A percentile compares a stretch with the other conserved stretches of the same genome.
Conservation (phyloP, 53 echinoderm and acorn worm genomes). For the Luidia sarsii region DNA sequence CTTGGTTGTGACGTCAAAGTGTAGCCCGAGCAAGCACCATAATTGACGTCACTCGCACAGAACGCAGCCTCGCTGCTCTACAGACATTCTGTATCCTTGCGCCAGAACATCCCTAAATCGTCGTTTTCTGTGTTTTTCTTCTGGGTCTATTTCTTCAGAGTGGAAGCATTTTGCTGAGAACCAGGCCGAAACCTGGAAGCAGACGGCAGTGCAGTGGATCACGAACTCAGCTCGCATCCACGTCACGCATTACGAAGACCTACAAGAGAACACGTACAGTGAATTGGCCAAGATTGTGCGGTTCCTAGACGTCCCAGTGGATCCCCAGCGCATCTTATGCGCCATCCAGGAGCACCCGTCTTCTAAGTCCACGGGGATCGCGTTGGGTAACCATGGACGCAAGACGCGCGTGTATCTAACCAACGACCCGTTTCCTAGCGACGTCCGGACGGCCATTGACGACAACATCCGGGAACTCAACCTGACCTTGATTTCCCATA, state of each 20-base stretch:
- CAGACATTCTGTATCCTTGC: too few relatives aligned
- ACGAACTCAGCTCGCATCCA: conserved; percentile 43
- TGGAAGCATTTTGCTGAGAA: conserved; percentile 57
- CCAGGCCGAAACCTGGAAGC: conserved; percentile 52
- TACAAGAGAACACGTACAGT: conserved; percentile 53
- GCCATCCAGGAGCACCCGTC: conserved; percentile 70
- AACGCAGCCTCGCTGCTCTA: too few relatives aligned
- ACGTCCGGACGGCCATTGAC: conserved; percentile 20
- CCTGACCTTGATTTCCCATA: conserved; percentile 27
- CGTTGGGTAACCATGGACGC: conserved; percentile 69
- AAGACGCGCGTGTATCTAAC: conserved; percentile 72
- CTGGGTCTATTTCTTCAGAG: too few relatives aligned
- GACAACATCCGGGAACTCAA: conserved; percentile 48
- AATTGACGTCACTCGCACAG: too few relatives aligned
- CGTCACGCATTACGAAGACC: conserved; percentile 70
- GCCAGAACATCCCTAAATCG: too few relatives aligned
- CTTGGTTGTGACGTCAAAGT: too few relatives aligned
- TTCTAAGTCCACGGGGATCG: conserved; percentile 65
- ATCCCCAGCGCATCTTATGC: conserved; percentile 58
- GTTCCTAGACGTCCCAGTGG: conserved; percentile 63
- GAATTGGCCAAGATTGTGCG: conserved; percentile 64
- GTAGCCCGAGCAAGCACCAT: too few relatives aligned
- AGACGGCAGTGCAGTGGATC: conserved; percentile 66
- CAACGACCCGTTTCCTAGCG: conserved; percentile 42
- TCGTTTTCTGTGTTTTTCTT: too few relatives aligned